Conservation (phyloP, 2,113 vertebrate genomes). For the Bucco capensis region DNA sequence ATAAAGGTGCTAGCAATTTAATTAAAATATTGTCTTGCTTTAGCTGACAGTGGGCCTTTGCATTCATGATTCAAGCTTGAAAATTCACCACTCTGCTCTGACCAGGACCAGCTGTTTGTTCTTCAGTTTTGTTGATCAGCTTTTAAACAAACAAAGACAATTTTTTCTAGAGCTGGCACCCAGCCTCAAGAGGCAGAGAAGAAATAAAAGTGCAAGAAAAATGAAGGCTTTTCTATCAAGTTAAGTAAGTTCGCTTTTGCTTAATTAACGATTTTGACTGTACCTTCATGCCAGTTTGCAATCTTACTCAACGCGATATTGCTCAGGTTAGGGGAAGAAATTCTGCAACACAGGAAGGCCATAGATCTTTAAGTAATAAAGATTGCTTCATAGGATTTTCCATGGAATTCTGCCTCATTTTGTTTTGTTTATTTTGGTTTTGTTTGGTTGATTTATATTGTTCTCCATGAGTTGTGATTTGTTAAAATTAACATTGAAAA, state of each 20-base stretch:
- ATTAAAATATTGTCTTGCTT: constrained; percentile 12
- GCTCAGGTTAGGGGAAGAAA: not conserved
- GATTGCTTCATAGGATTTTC: not conserved
- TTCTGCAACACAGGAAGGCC: not conserved
- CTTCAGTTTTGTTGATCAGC: not conserved
- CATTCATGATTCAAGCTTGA: constrained; percentile 8
- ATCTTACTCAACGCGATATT: not conserved
- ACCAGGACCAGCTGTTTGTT: constrained; percentile 24
- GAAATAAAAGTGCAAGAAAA: not conserved
- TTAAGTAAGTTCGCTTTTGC: not conserved
- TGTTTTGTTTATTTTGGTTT: not conserved
- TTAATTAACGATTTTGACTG: not conserved
- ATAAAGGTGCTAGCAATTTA: constrained; percentile 53
- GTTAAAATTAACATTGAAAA: not conserved
- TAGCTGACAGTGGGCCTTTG: constrained; percentile 21
- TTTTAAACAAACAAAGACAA: not conserved
- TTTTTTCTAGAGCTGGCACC: not conserved
- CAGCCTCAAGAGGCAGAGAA: not conserved
- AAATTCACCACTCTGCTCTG: not conserved
- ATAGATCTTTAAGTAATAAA: not conserved
- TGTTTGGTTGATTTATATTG: not conserved
- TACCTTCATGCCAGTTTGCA: not conserved
- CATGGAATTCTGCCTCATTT: not conserved
- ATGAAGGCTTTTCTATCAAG: not conserved
- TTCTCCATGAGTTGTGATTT: not conserved